A percentile compares a stretch with the other conserved stretches of the same genome.
Evolutionary conservation across 2,797 vertebrate species (phyloP).

Genomic region (Enteromius unitaeniatus): DNA sequence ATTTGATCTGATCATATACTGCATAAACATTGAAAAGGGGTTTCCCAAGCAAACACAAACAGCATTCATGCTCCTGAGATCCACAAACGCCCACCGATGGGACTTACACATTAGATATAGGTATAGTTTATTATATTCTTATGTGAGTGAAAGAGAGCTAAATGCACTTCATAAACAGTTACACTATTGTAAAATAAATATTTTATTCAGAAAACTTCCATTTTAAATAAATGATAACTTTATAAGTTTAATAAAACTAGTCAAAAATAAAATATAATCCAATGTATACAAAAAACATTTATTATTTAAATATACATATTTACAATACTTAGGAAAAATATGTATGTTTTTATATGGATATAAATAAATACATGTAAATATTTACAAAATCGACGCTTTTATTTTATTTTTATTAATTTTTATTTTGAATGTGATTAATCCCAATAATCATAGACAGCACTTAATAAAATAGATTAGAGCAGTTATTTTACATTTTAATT

Average conservation of each 20-base stretch:
- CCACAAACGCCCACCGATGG: conserved; percentile 26
- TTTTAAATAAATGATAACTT: not conserved
- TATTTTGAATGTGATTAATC: too few species aligned
- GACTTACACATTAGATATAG: conserved; percentile 11
- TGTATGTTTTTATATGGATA: too few species aligned
- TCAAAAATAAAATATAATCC: too few species aligned
- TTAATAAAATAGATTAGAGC: not conserved
- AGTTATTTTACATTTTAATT: not conserved
- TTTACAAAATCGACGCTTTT: too few species aligned
- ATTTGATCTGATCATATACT: conserved; percentile 43
- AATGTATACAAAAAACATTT: too few species aligned
- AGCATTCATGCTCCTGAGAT: conserved; percentile 49
- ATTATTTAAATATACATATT: too few species aligned
- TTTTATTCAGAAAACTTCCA: not conserved
- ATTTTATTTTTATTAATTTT: too few species aligned
- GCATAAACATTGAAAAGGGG: conserved; percentile 47
- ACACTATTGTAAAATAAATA: not conserved
- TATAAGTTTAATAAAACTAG: not conserved
- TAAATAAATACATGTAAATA: too few species aligned
- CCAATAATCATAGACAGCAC: too few species aligned
- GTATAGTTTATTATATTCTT: conserved; percentile 8
- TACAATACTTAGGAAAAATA: too few species aligned
- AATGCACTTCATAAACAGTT: not conserved
- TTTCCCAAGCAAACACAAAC: conserved; percentile 42
- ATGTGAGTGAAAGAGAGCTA: conserved; percentile 10